Base-by-base conservation (phyloP, 2,888 invertebrate genomes). In the Apodemia zela region DNA sequence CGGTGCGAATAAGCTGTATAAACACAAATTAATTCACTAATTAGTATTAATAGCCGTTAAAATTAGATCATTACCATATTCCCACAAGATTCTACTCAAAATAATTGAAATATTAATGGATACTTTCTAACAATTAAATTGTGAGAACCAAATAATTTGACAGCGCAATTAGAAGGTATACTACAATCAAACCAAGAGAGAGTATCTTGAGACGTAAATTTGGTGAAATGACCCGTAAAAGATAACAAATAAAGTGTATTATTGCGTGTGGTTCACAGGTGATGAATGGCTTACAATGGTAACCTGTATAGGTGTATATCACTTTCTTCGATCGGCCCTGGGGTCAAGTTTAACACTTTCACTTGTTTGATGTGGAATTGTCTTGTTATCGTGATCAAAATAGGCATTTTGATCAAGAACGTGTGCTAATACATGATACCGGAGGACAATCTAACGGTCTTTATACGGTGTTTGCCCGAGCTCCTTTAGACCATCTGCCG, bases 251-350 rank as follows among this genome's bases (percentile, higher is more conserved):
- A 57, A 57, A n/a, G 54, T 29, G 29, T 29, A 57, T 57, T 57
- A 15, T 57, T 57, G 54, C 29, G 54, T 57, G 54, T 21, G 21
- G 7, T 57, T 57, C 2, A 2, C 54, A 57, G 54, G 54, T 57
- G 54, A 29, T 29, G 29, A 57, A 57, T 15, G 54, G 25, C 25
- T 21, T 63, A 68, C 66, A 66, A 67, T 68, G 38, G 59, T 29
- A 58, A 61, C 63, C 63, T 67, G 65, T 51, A 59, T 66, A 61
- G 59, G 62, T 67, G 65, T 45, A 59, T 66, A 61, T 64, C 65
- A 66, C 69, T 69, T 69, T 57, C 54, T 57, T 69, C 69, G 65
- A 68, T 61, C 61, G 66, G 64, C 68, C 68, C 68, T 68, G 54
- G 59, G 65, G 63, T 61, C 60, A 63, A 63, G 64, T 60, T 59